Base-by-base conservation (phyloP, 1,140 invertebrate species). In the Amyelois transitella region DNA sequence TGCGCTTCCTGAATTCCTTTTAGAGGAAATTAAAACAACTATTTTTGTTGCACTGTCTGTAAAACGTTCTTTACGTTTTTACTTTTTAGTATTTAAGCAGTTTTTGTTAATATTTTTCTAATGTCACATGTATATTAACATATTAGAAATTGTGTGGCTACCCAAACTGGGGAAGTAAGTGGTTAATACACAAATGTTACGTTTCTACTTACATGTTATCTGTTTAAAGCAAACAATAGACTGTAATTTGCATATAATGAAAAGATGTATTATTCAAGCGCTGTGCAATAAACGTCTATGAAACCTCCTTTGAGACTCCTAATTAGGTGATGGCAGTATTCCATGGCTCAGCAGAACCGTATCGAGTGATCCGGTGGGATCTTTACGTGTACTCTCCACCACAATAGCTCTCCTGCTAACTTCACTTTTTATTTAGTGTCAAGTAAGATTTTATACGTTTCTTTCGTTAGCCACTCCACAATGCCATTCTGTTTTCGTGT, bases 391-490 rank as follows among this genome's bases (percentile, higher is more conserved):
- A 64, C 69, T 72, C 60, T 58, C 49, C 47, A 38, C 65, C 60
- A 72, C 74, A 77, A 81, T 72, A 69, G 66, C 48, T 58, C 72
- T 77, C 58, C 53, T 58, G 53, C 65, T 57, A 69, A 55, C 66
- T 78, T 75, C 74, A 71, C 68, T 77, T 77, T 77, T 75, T 66
- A 59, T 66, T 62, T 60, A 76, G 74, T 75, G 60, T 53, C 58
- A 53, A 75, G 72, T 67, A 72, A 74, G 75, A 62, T 65, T 62
- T 38, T 62, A 57, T 65, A 49, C 60, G 66, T 63, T 62, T 66
- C 51, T 65, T 62, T n/a, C n/a, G n/a, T n/a, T 58, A 58, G 49
- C 51, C 53, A 53, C 61, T 69, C 32, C 51, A 66, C 66, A 53
- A 44, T 64, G 49, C 60, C 56, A 62, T 69, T 66, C 62, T 71